These are phyloP conservation scores for Oreotrochilus melanogaster DNA, from an alignment of 2,113 vertebrate species.

Conservation along the genomic window DNA sequence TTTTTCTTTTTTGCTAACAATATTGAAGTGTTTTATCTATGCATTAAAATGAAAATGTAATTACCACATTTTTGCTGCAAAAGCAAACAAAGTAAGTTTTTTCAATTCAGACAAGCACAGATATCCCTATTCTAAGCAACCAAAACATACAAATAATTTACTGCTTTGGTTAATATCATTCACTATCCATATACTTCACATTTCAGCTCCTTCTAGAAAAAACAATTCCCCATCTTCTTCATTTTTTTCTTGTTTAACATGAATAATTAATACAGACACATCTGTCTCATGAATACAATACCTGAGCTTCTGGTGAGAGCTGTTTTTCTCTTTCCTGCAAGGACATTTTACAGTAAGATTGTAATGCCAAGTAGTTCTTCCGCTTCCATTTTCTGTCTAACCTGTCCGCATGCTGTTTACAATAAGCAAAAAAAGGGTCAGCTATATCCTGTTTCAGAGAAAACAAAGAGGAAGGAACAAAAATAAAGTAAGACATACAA, in stretches of 20 bases:
- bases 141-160: neutral
- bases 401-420: slow-evolving; percentile 98
- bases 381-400: slow-evolving; percentile 99
- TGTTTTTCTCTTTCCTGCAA: slow-evolving; percentile 97
- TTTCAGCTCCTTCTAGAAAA: neutral
- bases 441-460: slow-evolving; percentile 90
- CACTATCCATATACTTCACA: neutral
- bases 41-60: neutral
- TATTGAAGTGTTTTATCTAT: neutral
- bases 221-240: neutral
- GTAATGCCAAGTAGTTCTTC: slow-evolving; percentile 99
- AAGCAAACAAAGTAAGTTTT: neutral
- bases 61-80: neutral
- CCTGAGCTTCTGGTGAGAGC: slow-evolving; percentile 95
- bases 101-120: neutral
- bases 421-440: slow-evolving; percentile 99
- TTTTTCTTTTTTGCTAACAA: neutral
- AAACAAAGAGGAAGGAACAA: neutral
- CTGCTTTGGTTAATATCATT: neutral
- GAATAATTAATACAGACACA: neutral
- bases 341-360: slow-evolving; percentile 98
- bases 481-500: slow-evolving; percentile 32
- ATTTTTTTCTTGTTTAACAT: neutral
- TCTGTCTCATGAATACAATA: slow-evolving; percentile 44
- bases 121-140: neutral